phyloP scores from a whole-genome alignment of 2,888 invertebrate species.

The Blastobasis adustella region DNA sequence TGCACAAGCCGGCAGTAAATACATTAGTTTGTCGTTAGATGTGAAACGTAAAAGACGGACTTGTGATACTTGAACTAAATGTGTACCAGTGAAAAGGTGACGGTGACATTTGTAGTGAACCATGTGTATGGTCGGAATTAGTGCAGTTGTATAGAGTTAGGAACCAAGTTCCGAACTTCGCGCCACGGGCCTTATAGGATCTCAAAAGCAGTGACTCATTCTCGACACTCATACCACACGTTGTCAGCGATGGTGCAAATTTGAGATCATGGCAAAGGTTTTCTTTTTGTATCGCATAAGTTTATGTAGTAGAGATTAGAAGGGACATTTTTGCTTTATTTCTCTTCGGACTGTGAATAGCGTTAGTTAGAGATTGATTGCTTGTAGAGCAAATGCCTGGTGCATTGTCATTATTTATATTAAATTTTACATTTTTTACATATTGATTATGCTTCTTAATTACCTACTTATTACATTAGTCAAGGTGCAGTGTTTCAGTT shows the following conservation, averaged over 20 bases:
- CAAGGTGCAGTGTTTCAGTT: not conserved
- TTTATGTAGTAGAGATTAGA: conserved; percentile 29
- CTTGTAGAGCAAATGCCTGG: conserved; percentile 48
- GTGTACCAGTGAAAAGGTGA: conserved; percentile 62
- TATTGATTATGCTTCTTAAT: conserved; percentile 38
- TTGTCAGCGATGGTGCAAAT: not conserved
- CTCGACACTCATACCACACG: not conserved
- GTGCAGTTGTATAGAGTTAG: conserved; percentile 50
- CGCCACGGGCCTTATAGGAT: conserved; percentile 45
- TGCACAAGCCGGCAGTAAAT: conserved; percentile 64
- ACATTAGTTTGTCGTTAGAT: conserved; percentile 63
- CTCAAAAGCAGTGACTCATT: conserved; percentile 39
- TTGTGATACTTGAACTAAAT: conserved; percentile 62
- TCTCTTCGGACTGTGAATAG: conserved; percentile 55
- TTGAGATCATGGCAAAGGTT: conserved; percentile 27
- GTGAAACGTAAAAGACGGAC: conserved; percentile 71
- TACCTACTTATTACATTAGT: conserved; percentile 13
- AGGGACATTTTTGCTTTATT: conserved; percentile 43
- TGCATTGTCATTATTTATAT: conserved; percentile 57
- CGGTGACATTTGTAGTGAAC: conserved; percentile 53
- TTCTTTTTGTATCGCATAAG: conserved; percentile 30
- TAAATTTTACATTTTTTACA: conserved; percentile 49
- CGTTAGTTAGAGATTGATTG: conserved; percentile 36
- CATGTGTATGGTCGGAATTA: conserved; percentile 47
- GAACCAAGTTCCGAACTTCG: conserved; percentile 50